phyloP scores from a whole-genome alignment of 2,888 invertebrate genomes.

The Empis livida region DNA sequence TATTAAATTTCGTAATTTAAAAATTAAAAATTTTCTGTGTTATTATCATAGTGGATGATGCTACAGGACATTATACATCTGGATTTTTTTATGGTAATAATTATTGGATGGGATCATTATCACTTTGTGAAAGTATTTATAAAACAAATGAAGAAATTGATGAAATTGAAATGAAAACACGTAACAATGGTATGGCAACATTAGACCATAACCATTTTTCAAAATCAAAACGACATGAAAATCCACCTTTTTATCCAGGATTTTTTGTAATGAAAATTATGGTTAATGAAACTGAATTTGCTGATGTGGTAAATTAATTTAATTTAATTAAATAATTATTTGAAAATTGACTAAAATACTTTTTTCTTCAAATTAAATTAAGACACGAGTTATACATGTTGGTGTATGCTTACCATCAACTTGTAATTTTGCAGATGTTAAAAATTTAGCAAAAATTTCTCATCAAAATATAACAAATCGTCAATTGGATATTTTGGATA shows the following conservation, averaged over 20 bases:
- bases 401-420: constrained; percentile 63
- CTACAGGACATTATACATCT: constrained; percentile 62
- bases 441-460: constrained; percentile 42
- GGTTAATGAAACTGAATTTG: constrained; percentile 36
- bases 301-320: constrained; percentile 22
- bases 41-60: constrained; percentile 46
- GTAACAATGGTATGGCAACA: constrained; percentile 4
- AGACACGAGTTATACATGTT: constrained; percentile 59
- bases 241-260: constrained; percentile 52
- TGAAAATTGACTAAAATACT: not conserved
- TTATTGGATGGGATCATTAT: constrained; percentile 66
- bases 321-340: not conserved
- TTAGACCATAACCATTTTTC: not conserved
- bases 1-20: no score
- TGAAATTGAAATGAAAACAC: constrained; percentile 19
- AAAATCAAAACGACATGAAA: constrained; percentile 24
- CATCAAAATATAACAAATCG: constrained; percentile 37
- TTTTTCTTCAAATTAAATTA: constrained; percentile 9
- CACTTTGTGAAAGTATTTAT: constrained; percentile 53
- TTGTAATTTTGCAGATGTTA: constrained; percentile 52
- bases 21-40: no score
- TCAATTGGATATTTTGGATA: constrained; percentile 45
- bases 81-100: constrained; percentile 75
- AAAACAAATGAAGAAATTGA: constrained; percentile 35
- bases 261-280: constrained; percentile 52